Evolutionary conservation across 2,888 invertebrate genomes (phyloP).

Genomic region (Drosophila prolongata): DNA sequence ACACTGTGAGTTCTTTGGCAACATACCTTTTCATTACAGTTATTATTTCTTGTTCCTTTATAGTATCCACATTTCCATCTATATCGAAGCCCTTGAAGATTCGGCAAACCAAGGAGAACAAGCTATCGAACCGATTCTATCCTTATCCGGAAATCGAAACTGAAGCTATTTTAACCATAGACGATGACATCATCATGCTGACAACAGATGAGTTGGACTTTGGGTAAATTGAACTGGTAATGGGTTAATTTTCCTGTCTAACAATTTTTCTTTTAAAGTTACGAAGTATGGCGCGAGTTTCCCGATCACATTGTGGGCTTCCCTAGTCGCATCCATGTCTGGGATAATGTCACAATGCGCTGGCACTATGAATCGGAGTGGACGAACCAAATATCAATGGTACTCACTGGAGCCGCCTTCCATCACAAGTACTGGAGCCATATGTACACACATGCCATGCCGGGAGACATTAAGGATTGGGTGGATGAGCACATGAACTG

Average conservation of each 20-base stretch:
- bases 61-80: conserved; percentile 95
- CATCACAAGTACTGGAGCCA: conserved; percentile 98
- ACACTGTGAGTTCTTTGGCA: conserved; percentile 87
- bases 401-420: conserved; percentile 97
- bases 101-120: conserved; percentile 95
- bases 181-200: conserved; percentile 98
- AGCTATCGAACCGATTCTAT: conserved; percentile 97
- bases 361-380: conserved; percentile 99
- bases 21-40: neutral
- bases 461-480: conserved; percentile 93
- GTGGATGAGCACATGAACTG: conserved; percentile 98
- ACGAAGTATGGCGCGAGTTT: conserved; percentile 98
- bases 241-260: neutral
- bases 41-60: neutral
- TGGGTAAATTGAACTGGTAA: conserved; percentile 88
- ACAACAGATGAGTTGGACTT: conserved; percentile 98
- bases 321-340: conserved; percentile 96
- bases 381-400: conserved; percentile 98
- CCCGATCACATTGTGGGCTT: conserved; percentile 98
- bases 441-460: conserved; percentile 95
- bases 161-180: conserved; percentile 96
- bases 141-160: conserved; percentile 98
- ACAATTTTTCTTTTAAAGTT: conserved; percentile 78
- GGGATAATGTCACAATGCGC: conserved; percentile 93
- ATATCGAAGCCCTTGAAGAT: conserved; percentile 95